Base-by-base conservation (phyloP, 1,140 invertebrate genomes). In the Manduca sexta region DNA sequence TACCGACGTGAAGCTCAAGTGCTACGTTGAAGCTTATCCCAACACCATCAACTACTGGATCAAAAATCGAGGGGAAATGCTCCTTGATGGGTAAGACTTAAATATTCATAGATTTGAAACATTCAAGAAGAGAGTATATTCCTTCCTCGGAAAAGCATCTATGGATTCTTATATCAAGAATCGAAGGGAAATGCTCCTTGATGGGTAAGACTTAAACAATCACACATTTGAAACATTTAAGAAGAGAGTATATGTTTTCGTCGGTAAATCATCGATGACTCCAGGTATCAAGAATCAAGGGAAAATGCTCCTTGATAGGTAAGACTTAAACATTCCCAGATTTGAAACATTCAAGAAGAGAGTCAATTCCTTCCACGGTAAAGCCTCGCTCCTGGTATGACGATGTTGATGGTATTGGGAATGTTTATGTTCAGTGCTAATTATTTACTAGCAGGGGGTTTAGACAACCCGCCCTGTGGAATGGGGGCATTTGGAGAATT, bases 41-140 rank as follows among this genome's bases (percentile, higher is more conserved):
- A 93, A 93, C 52, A 93, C 93, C 16, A 92, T 94, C 56, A 95
- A 93, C 81, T 94, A 93, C 80, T 96, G 94, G 94, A 88, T 93
- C 52, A 93, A 92, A 72, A 93, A 94, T 60, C 83, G 90, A 14
- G 90, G 90, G 31, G 92, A 93, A 74, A 94, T 95, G 91, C 78
- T 94, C 5, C 82, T 94, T 21, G 92, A 94, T 69, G 92, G 93
- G 93, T 94, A 74, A 91, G 88, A 18, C 7, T n/a, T n/a, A 43
- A 8, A 31, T 30, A n/a, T 17, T 43, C 21, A 10, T 30, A 43
- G 6, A 8, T 10, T 7, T 14, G n/a, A n/a, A n/a, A n/a, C n/a
- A n/a, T n/a, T 35, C 2, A n/a, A 35, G 8, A 11, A 35, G 3
- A 35, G n/a, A 12, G 33, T 14, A 0, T 14, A n/a, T n/a, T n/a